A percentile compares a stretch with the other conserved stretches of the same genome.
phyloP scores from a whole-genome alignment of 2,797 vertebrate genomes.

The Halcyon leucocephala region DNA sequence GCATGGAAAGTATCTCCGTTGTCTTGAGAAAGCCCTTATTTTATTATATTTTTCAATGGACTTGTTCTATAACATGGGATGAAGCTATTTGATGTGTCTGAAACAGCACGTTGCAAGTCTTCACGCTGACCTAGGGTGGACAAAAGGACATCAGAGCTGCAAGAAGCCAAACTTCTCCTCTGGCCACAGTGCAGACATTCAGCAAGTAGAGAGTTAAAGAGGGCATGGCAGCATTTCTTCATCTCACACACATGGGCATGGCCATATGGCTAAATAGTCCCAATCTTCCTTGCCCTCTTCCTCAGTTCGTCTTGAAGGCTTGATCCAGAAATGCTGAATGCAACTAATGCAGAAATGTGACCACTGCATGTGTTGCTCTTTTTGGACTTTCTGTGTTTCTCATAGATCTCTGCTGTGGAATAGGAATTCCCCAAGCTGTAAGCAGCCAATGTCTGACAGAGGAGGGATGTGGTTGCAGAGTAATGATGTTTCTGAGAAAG shows the following conservation, averaged over 20 bases:
- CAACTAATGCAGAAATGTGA: neutral
- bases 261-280: neutral
- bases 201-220: neutral
- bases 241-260: neutral
- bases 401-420: neutral
- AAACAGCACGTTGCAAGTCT: neutral
- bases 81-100: accelerated
- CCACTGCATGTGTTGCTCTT: accelerated
- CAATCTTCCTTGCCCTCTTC: neutral
- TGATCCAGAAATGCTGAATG: neutral
- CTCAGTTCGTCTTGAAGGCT: neutral
- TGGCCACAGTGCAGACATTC: neutral
- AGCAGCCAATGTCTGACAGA: neutral
- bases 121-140: neutral
- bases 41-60: neutral
- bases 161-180: neutral
- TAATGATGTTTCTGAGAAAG: neutral
- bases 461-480: neutral
- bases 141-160: neutral
- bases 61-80: neutral
- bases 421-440: neutral
- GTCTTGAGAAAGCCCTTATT: neutral
- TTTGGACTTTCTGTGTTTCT: neutral
- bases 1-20: accelerated
- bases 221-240: neutral